A percentile compares a stretch with the other conserved stretches of the same genome.
phyloP scores from a whole-genome alignment of 2,888 invertebrate genomes.

The Agriopis marginaria region DNA sequence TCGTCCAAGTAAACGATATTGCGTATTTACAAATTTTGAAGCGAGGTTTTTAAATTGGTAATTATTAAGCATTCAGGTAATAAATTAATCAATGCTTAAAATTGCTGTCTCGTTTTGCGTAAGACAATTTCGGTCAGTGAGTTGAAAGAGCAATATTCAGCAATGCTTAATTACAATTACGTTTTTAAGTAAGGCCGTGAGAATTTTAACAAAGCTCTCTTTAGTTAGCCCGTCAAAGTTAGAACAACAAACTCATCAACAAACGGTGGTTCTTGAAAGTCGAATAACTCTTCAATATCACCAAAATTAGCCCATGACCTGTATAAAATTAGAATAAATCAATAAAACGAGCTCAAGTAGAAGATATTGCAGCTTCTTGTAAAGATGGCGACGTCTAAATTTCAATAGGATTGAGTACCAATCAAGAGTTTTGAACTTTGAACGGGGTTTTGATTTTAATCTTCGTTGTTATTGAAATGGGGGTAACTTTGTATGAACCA shows the following conservation, averaged over 20 bases:
- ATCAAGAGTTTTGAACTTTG: slow-evolving; percentile 35
- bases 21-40: too few species aligned
- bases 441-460: slow-evolving; percentile 26
- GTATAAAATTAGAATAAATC: slow-evolving; percentile 35
- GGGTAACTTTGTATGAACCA: neutral
- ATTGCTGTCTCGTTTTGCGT: too few species aligned
- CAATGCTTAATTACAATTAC: too few species aligned
- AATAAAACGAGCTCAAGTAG: slow-evolving; percentile 25
- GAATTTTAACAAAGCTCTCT: too few species aligned
- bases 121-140: too few species aligned
- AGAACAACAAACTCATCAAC: neutral
- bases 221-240: neutral
- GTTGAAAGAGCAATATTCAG: too few species aligned
- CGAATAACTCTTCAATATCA: slow-evolving; percentile 23
- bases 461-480: slow-evolving; percentile 10
- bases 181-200: too few species aligned
- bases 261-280: neutral
- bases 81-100: too few species aligned
- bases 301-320: slow-evolving; percentile 20
- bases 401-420: slow-evolving; percentile 35
- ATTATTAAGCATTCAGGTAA: too few species aligned
- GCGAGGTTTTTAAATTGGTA: too few species aligned
- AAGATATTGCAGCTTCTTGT: slow-evolving; percentile 29
- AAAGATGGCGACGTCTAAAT: slow-evolving; percentile 20
- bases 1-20: too few species aligned